Evolutionary conservation across 1,140 invertebrate species (phyloP).

Genomic region (Pomacea maculata): DNA sequence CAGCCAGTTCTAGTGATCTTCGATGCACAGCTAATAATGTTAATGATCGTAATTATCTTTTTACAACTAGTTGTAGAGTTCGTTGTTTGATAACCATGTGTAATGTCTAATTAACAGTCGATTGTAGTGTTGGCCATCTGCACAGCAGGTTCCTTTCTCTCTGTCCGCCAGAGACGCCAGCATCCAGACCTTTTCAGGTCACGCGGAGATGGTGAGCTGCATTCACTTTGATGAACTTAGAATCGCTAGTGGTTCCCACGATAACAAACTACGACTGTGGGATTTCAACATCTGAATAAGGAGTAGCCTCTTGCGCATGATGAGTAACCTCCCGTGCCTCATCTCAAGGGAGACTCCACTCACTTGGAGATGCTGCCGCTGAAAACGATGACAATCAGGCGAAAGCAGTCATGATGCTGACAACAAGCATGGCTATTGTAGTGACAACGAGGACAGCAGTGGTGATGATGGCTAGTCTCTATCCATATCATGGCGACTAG

Average conservation of each 20-base stretch:
- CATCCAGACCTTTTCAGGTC: constrained; percentile 53
- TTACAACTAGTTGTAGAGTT: neutral
- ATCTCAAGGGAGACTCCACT: neutral
- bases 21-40: no score
- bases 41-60: neutral
- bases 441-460: neutral
- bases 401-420: neutral
- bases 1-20: no score
- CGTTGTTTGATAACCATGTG: no score
- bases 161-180: constrained; percentile 39
- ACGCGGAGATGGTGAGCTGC: constrained; percentile 47
- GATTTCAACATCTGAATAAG: constrained; percentile 47
- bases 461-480: no score
- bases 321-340: neutral
- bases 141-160: no score
- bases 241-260: constrained; percentile 50
- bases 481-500: no score
- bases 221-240: constrained; percentile 52
- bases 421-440: neutral
- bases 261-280: constrained; percentile 52
- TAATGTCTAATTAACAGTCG: no score
- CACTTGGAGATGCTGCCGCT: neutral
- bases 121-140: no score
- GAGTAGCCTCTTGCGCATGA: neutral
- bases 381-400: neutral